Evolutionary conservation across 2,888 invertebrate genomes (phyloP).

Genomic region (Drosophila maculinotata): DNA sequence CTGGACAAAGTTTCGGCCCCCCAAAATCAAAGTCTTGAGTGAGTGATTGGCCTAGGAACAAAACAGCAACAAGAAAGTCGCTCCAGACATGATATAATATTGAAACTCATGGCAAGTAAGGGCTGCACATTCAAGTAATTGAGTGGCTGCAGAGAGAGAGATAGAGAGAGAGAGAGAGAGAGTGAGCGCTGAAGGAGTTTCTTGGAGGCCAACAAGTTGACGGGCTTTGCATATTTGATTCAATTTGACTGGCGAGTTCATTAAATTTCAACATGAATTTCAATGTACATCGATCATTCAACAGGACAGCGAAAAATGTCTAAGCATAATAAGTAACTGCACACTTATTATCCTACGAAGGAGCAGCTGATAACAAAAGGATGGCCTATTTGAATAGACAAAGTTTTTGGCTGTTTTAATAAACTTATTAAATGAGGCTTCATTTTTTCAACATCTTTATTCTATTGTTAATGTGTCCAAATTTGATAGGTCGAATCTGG

Average conservation of each 20-base stretch:
- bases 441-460: too few species aligned
- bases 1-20: conserved; percentile 19
- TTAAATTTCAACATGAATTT: conserved; percentile 43
- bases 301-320: conserved; percentile 13
- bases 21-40: conserved; percentile 34
- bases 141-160: conserved; percentile 9
- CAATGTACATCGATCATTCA: conserved; percentile 36
- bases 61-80: conserved; percentile 4
- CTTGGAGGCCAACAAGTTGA: conserved; percentile 41
- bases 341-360: not conserved
- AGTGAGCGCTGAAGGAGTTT: not conserved
- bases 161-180: too few species aligned
- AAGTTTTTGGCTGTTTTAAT: not conserved
- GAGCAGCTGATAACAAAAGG: conserved; percentile 11
- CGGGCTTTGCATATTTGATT: conserved; percentile 45
- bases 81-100: conserved; percentile 35
- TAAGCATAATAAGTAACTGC: conserved; percentile 18
- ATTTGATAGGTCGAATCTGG: too few species aligned
- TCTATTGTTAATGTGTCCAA: not conserved
- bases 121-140: conserved; percentile 26
- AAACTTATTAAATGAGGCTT: not conserved
- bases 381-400: not conserved
- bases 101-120: conserved; percentile 10
- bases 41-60: conserved; percentile 35
- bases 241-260: conserved; percentile 34